phyloP scores from a whole-genome alignment of 2,888 invertebrate species.

The Tipula helvola region DNA sequence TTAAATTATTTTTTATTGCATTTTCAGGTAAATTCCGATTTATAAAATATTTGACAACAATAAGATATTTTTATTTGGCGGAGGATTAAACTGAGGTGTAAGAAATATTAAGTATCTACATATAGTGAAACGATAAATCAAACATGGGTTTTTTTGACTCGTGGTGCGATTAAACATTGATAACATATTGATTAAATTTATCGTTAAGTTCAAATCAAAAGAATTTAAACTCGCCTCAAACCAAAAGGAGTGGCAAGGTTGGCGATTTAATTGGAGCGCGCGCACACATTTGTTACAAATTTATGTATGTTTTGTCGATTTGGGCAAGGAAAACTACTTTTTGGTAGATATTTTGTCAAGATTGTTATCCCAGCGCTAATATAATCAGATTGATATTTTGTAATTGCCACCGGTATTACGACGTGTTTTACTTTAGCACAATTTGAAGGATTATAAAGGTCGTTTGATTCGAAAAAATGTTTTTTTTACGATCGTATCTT shows the following conservation, averaged over 20 bases:
- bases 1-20: not conserved
- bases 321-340: not conserved
- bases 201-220: not conserved
- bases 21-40: not conserved
- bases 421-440: not conserved
- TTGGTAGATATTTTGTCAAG: not conserved
- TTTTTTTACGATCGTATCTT: not conserved
- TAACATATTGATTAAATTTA: not conserved
- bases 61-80: not conserved
- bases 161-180: not conserved
- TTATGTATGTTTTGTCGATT: not conserved
- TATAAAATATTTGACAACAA: not conserved
- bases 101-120: not conserved
- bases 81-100: not conserved
- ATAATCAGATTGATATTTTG: not conserved
- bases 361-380: not conserved
- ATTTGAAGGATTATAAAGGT: not conserved
- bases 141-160: not conserved
- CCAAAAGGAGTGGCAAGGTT: not conserved
- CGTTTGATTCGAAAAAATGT: not conserved
- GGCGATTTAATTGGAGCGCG: not conserved
- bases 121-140: not conserved
- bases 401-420: not conserved
- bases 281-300: not conserved
- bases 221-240: not conserved